phyloP scores from a whole-genome alignment of 1,140 invertebrate species.

The Lepidurus arcticus region DNA sequence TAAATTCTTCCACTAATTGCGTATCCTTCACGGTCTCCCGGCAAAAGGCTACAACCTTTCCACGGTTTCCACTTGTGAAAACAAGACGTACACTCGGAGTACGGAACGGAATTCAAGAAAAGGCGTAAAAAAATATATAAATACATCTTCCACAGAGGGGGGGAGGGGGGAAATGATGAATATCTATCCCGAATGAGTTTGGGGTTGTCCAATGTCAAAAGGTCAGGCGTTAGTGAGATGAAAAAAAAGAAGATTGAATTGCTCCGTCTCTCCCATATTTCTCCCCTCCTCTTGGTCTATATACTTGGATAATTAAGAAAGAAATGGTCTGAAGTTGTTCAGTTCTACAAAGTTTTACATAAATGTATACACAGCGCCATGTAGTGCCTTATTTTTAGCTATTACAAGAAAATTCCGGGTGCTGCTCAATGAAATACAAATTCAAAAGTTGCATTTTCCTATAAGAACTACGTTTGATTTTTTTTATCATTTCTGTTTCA shows the following conservation, averaged over 20 bases:
- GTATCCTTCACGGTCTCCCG: constrained; percentile 4
- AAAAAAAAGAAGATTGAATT: constrained; percentile 10
- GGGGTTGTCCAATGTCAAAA: constrained; percentile 11
- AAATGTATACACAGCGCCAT: neutral
- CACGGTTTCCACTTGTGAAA: constrained; percentile 12
- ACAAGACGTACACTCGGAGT: neutral
- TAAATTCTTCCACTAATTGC: constrained; percentile 19
- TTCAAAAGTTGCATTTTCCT: neutral
- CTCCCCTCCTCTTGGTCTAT: neutral
- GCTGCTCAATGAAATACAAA: constrained; percentile 22
- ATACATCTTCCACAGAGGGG: neutral
- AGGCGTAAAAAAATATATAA: neutral
- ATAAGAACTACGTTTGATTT: neutral
- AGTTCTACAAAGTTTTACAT: neutral
- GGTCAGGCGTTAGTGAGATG: neutral
- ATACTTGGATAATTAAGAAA: neutral
- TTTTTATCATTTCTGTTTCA: neutral
- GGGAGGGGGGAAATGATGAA: neutral
- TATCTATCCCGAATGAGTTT: neutral
- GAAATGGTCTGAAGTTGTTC: neutral
- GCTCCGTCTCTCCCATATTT: neutral
- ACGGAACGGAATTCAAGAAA: neutral
- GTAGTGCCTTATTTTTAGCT: neutral
- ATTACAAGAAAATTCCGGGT: neutral
- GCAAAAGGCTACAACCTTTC: constrained; percentile 18